Conservation (phyloP, 2,113 vertebrate genomes). For the Leiothrix lutea region DNA sequence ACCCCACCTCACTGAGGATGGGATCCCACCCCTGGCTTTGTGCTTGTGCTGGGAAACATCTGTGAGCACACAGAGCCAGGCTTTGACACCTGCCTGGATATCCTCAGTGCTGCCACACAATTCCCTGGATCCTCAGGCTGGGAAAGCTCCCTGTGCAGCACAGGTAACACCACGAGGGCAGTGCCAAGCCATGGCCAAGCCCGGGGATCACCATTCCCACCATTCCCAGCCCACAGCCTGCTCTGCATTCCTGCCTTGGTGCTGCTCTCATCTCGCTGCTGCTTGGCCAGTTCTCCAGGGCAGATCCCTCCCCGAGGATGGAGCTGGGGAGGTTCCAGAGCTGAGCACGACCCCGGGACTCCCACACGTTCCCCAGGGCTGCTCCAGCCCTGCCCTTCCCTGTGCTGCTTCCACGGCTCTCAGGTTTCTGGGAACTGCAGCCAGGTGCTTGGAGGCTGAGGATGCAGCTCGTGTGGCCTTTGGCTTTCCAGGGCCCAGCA, state of each 20-base stretch:
- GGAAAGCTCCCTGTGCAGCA: neutral
- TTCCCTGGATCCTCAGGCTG: neutral
- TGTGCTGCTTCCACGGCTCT: neutral
- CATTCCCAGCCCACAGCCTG: fast-evolving
- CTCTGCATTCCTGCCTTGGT: neutral
- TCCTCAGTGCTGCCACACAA: fast-evolving
- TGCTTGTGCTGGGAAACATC: neutral
- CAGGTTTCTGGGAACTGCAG: neutral
- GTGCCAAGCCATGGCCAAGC: neutral
- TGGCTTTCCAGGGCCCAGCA: neutral
- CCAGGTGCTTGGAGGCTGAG: constrained; percentile 21
- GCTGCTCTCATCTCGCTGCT: neutral
- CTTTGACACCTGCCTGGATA: neutral
- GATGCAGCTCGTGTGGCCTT: neutral
- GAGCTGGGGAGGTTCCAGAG: constrained; percentile 5
- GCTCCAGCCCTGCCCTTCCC: neutral
- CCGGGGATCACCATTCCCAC: fast-evolving
- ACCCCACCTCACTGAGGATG: fast-evolving
- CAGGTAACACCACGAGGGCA: neutral
- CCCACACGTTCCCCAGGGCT: neutral
- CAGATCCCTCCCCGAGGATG: neutral
- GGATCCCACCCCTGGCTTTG: neutral
- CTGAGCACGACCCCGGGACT: constrained; percentile 24
- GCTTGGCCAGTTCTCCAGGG: neutral
- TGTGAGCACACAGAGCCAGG: neutral